Conservation (phyloP, 2,113 vertebrate species). For the Pithys albifrons region DNA sequence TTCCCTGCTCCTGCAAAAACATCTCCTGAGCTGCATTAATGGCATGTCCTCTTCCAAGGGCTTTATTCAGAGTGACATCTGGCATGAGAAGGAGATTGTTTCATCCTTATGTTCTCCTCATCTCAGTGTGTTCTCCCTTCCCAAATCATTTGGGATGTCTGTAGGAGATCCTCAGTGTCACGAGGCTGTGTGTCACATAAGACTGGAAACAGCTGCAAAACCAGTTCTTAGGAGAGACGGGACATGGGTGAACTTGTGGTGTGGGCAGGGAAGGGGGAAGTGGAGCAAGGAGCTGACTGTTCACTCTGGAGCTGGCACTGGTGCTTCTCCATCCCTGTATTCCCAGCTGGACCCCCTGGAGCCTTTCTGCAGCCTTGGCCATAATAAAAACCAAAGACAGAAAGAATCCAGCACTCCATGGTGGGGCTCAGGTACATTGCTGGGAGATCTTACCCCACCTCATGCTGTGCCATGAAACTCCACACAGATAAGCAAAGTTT, state of each 20-base stretch:
- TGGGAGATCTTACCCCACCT: not conserved
- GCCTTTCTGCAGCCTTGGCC: no score
- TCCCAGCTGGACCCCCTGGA: rapidly evolving
- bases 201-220: not conserved
- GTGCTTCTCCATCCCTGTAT: not conserved
- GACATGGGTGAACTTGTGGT: rapidly evolving
- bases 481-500: not conserved
- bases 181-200: not conserved
- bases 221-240: not conserved
- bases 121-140: not conserved
- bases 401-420: not conserved
- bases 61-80: not conserved
- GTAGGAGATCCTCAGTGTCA: not conserved
- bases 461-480: not conserved
- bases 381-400: not conserved
- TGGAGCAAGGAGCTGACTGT: not conserved
- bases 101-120: not conserved
- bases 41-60: not conserved
- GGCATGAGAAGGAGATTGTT: not conserved
- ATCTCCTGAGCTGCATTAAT: not conserved
- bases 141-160: not conserved
- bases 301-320: not conserved
- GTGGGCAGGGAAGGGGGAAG: not conserved
- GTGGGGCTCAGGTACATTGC: not conserved
- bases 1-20: not conserved